phyloP scores from a whole-genome alignment of 1,140 invertebrate genomes.

The Ganaspis sp. region DNA sequence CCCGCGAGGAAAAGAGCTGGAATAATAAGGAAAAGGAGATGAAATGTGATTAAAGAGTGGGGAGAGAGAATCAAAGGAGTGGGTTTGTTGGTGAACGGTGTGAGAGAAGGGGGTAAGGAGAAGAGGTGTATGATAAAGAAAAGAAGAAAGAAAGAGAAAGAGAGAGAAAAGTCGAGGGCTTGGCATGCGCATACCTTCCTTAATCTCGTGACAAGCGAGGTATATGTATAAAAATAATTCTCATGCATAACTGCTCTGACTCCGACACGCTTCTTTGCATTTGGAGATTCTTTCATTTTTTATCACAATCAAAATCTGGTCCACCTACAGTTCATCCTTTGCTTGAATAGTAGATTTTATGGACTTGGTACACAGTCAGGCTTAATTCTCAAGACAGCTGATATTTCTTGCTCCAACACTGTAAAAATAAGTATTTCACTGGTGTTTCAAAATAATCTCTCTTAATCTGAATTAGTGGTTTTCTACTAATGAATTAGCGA shows the following conservation, averaged over 20 bases:
- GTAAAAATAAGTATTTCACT: too few relatives aligned
- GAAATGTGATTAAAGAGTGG: conserved; percentile 29
- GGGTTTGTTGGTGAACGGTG: neutral
- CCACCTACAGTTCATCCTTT: conserved; percentile 3
- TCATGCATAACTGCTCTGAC: conserved; percentile 24
- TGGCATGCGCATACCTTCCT: conserved; percentile 43
- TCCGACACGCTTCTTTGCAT: conserved; percentile 7
- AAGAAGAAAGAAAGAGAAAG: conserved; percentile 3
- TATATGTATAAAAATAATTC: conserved; percentile 18
- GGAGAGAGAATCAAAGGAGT: conserved; percentile 26
- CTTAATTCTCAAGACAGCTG: neutral
- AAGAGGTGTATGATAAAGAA: conserved; percentile 3
- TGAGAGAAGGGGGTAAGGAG: conserved; percentile 29
- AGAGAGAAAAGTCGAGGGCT: conserved; percentile 35
- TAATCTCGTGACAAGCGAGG: conserved; percentile 34
- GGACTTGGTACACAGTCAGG: neutral
- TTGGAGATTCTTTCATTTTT: conserved; percentile 20
- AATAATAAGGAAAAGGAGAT: conserved; percentile 40
- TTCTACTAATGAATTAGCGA: too few relatives aligned
- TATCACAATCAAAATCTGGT: conserved; percentile 28
- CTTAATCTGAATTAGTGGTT: too few relatives aligned
- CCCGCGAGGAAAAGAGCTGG: conserved; percentile 33
- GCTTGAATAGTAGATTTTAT: conserved; percentile 15
- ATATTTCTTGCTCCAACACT: neutral
- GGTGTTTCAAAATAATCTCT: neutral